These are phyloP conservation scores for Fabriciana adippe DNA, from an alignment of 2,888 invertebrate species.

Conservation along the genomic window DNA sequence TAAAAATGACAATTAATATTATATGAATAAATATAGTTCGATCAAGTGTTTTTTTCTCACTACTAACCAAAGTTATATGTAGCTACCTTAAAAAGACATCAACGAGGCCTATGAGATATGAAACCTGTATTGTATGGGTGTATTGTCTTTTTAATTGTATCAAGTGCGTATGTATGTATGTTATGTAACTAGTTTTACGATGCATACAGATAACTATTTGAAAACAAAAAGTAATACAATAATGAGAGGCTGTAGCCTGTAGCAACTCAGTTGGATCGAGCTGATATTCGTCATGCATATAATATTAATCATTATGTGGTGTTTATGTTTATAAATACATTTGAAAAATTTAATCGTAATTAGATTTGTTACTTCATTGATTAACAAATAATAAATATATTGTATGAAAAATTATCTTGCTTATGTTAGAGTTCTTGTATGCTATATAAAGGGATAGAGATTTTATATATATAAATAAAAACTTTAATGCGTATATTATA, in stretches of 20 bases:
- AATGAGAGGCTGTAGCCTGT: slow-evolving; percentile 1
- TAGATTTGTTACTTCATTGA: too few relatives aligned
- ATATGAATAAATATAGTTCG: too few relatives aligned
- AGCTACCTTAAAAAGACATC: slow-evolving; percentile 50
- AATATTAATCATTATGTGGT: background rate
- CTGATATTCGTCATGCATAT: slow-evolving; percentile 1
- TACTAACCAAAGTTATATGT: slow-evolving; percentile 1
- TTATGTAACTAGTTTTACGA: slow-evolving; percentile 26
- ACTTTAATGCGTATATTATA: too few relatives aligned
- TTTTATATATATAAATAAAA: too few relatives aligned
- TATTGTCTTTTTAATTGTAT: slow-evolving; percentile 15
- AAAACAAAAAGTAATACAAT: slow-evolving; percentile 15
- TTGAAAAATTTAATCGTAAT: too few relatives aligned
- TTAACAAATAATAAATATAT: too few relatives aligned
- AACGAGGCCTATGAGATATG: slow-evolving; percentile 40
- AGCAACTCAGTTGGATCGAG: background rate
- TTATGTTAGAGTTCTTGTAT: too few relatives aligned
- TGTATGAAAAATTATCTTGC: too few relatives aligned
- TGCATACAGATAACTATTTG: slow-evolving; percentile 16
- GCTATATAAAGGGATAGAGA: too few relatives aligned
- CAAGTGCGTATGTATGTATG: slow-evolving; percentile 24
- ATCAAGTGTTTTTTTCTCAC: too few relatives aligned
- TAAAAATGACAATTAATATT: too few relatives aligned
- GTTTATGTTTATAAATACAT: too few relatives aligned
- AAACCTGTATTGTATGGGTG: slow-evolving; percentile 19